phyloP scores from a whole-genome alignment of 2,113 vertebrate species.

The Oreocharis arfaki region DNA sequence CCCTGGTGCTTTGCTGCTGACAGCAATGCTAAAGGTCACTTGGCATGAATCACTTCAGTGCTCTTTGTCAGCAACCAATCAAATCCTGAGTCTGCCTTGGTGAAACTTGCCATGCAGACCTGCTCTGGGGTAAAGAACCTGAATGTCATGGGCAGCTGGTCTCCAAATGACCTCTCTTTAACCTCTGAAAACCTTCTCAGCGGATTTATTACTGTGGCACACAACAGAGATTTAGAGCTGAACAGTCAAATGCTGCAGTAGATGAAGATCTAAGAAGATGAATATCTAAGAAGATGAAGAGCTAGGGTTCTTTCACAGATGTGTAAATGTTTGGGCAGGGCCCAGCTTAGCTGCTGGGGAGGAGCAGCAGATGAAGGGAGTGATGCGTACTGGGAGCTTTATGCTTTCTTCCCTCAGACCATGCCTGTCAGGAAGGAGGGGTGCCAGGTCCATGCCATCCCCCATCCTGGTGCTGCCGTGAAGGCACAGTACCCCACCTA shows the following conservation, averaged over 20 bases:
- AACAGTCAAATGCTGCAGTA: background rate
- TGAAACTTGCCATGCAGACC: background rate
- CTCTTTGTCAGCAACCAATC: background rate
- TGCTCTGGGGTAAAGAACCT: background rate
- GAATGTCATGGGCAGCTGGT: background rate
- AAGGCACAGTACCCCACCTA: accelerated
- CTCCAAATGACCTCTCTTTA: background rate
- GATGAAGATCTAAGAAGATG: background rate
- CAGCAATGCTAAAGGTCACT: background rate
- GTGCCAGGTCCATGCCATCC: too few species aligned
- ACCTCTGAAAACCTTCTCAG: background rate
- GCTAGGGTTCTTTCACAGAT: background rate
- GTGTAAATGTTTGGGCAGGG: background rate
- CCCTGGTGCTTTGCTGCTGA: background rate
- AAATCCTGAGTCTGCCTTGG: background rate
- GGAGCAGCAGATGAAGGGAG: background rate
- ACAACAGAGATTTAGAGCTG: background rate
- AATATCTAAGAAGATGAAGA: background rate
- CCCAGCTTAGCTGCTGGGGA: background rate
- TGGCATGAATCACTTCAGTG: background rate
- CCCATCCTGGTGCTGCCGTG: accelerated
- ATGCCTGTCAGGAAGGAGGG: background rate
- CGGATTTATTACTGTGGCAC: background rate
- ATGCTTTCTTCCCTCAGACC: background rate
- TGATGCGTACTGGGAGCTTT: accelerated